A percentile compares a stretch with the other conserved stretches of the same genome.
These are phyloP conservation scores for Pangasius larnaudii DNA, from an alignment of 2,797 vertebrate genomes.

Conservation along the genomic window DNA sequence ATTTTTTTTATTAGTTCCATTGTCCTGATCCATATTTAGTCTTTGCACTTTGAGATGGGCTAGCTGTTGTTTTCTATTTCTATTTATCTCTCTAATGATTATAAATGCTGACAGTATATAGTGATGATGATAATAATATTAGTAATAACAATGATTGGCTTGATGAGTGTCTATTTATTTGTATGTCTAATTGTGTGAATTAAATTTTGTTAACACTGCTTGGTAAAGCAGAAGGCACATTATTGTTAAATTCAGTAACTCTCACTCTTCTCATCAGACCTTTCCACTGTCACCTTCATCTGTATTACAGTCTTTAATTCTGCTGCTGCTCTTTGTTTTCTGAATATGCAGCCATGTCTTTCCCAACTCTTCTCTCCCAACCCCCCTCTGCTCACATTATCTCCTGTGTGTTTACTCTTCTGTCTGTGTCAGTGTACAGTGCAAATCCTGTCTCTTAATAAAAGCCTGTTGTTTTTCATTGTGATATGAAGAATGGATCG, in stretches of 20 bases:
- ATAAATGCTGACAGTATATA: conserved; percentile 48
- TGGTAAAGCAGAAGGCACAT: conserved; percentile 75
- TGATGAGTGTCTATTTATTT: conserved; percentile 81
- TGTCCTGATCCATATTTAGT: conserved; percentile 64
- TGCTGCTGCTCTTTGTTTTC: conserved; percentile 55
- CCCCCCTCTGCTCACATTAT: conserved; percentile 45
- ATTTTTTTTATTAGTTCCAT: conserved; percentile 47
- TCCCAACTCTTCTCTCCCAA: background rate
- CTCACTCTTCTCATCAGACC: conserved; percentile 48
- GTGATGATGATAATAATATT: conserved; percentile 65
- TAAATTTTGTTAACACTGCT: conserved; percentile 77
- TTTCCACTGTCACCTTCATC: conserved; percentile 56
- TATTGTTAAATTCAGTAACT: conserved; percentile 69
- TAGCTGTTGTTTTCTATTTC: conserved; percentile 59
- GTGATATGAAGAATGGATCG: conserved; percentile 81
- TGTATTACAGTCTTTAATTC: conserved; percentile 41
- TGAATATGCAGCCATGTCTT: conserved; percentile 49
- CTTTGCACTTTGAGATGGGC: conserved; percentile 69
- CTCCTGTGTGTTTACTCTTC: conserved; percentile 75
- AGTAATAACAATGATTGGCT: conserved; percentile 76
- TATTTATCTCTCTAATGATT: conserved; percentile 56
- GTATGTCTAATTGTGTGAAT: conserved; percentile 82
- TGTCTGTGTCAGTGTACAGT: conserved; percentile 84
- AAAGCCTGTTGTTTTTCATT: conserved; percentile 83
- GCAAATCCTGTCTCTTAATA: conserved; percentile 80